These are phyloP conservation scores for Glaucopsyche alexis DNA, from an alignment of 2,888 invertebrate species.

Conservation along the genomic window DNA sequence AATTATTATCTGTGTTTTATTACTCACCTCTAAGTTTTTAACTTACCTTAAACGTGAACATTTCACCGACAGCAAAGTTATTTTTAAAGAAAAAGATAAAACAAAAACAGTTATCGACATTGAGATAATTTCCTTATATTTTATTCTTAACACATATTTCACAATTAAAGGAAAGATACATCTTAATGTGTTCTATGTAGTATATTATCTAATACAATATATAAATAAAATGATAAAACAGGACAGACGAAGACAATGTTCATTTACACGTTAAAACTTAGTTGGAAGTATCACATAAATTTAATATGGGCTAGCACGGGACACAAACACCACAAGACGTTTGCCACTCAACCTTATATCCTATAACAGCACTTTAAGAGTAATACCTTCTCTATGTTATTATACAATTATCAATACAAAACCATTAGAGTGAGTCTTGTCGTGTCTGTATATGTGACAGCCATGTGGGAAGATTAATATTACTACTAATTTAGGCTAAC, in stretches of 20 bases:
- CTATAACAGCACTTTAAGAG: constrained; percentile 7
- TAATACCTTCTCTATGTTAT: not conserved
- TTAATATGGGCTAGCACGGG: constrained; percentile 50
- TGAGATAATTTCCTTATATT: constrained; percentile 25
- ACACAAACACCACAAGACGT: not conserved
- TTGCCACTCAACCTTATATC: not conserved
- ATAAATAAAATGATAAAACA: constrained; percentile 29
- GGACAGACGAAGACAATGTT: constrained; percentile 56
- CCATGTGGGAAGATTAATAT: not conserved
- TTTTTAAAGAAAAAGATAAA: not conserved
- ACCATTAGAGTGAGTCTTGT: not conserved
- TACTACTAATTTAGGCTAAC: not conserved
- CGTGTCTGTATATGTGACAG: not conserved
- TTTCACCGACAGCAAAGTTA: no score
- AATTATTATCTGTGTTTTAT: no score
- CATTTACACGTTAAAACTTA: constrained; percentile 68
- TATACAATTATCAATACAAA: constrained; percentile 16
- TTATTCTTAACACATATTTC: constrained; percentile 28
- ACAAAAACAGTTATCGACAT: not conserved
- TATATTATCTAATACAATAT: constrained; percentile 8
- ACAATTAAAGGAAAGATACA: constrained; percentile 22
- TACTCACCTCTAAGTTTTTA: no score
- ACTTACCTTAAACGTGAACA: no score
- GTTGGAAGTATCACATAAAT: constrained; percentile 71
- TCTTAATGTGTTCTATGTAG: not conserved